Evolutionary conservation across 1,140 invertebrate species (phyloP).

Genomic region (Lasioglossum baleicum): DNA sequence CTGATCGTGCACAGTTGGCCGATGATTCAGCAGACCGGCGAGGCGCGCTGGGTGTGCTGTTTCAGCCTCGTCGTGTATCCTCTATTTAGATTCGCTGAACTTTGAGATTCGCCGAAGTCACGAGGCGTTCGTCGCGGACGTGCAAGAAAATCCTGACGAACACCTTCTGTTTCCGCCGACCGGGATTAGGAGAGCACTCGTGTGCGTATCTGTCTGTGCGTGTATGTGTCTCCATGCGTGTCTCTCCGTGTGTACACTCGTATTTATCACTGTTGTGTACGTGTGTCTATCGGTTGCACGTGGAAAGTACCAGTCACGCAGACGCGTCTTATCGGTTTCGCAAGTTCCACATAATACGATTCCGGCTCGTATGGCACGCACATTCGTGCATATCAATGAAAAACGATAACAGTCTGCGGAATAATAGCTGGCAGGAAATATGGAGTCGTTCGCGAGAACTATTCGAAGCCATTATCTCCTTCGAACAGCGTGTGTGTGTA

Average conservation of each 20-base stretch:
- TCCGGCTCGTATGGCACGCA: background rate
- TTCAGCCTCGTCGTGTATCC: background rate
- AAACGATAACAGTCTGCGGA: background rate
- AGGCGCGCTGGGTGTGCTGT: background rate
- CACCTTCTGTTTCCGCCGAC: background rate
- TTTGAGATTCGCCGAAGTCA: background rate
- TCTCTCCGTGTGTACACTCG: no score
- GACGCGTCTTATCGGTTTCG: conserved; percentile 10
- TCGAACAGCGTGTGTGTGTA: no score
- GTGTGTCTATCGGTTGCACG: background rate
- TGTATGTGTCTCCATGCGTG: no score
- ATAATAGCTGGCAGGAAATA: background rate
- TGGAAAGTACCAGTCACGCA: conserved; percentile 9
- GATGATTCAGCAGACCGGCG: background rate
- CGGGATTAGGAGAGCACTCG: background rate
- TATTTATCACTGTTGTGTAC: no score
- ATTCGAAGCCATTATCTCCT: background rate
- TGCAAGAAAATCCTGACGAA: background rate
- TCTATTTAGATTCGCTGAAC: conserved; percentile 6
- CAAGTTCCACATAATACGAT: background rate
- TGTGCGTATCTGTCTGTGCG: no score
- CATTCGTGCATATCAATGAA: conserved; percentile 1
- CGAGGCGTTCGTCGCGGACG: background rate
- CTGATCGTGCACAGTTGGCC: background rate
- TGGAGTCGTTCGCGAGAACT: background rate